phyloP scores from a whole-genome alignment of 2,797 vertebrate species.

The Nyctalus aviator region DNA sequence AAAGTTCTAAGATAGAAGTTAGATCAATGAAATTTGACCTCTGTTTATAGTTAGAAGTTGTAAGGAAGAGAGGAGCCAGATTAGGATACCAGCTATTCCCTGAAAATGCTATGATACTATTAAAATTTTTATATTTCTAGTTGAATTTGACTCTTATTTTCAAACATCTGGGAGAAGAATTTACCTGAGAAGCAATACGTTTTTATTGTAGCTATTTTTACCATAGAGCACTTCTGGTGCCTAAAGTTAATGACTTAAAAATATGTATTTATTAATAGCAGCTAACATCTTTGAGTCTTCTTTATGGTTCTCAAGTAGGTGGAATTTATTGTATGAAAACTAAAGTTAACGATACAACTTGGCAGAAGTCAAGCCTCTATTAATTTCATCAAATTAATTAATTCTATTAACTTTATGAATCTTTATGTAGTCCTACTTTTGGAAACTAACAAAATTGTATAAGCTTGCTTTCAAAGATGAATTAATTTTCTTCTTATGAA shows the following conservation, averaged over 20 bases:
- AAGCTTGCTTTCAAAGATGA: slow-evolving; percentile 39
- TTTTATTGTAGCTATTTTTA: slow-evolving; percentile 39
- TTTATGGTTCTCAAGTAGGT: neutral
- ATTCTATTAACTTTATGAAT: neutral
- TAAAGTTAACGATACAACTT: neutral
- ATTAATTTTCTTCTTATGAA: slow-evolving; percentile 61
- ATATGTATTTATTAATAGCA: slow-evolving; percentile 14
- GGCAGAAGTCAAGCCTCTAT: neutral
- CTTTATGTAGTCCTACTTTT: neutral
- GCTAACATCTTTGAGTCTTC: neutral
- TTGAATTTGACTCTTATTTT: slow-evolving; percentile 50
- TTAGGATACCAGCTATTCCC: neutral
- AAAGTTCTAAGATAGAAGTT: neutral
- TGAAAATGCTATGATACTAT: neutral
- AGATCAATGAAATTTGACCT: neutral
- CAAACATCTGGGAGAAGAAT: neutral
- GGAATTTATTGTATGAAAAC: neutral
- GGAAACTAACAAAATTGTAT: slow-evolving; percentile 12
- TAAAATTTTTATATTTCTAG: slow-evolving; percentile 28
- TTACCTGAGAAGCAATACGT: neutral
- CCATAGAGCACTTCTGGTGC: neutral
- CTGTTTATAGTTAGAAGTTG: neutral
- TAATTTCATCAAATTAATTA: neutral
- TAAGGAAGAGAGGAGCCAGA: neutral
- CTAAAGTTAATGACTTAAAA: slow-evolving; percentile 35